Evolutionary conservation across 2,888 invertebrate species (phyloP).

Genomic region (Linnaemya tessellans): DNA sequence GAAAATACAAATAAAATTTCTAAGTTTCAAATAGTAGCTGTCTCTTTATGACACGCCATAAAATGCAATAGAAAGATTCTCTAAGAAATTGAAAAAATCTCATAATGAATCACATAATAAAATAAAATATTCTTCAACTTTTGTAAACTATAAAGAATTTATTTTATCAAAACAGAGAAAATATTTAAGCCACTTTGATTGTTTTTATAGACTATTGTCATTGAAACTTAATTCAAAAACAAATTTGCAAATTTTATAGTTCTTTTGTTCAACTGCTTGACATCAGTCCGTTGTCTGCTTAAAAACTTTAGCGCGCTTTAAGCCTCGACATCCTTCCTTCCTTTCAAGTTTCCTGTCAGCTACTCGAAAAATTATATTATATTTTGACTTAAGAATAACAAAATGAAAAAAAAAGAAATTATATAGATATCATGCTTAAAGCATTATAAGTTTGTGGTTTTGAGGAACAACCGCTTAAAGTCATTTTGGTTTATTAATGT

Average conservation of each 20-base stretch:
- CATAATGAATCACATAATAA: not conserved
- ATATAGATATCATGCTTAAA: conserved; percentile 27
- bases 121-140: not conserved
- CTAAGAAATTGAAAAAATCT: not conserved
- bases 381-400: conserved; percentile 31
- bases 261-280: conserved; percentile 3
- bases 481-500: not conserved
- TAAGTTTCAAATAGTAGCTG: too few relatives aligned
- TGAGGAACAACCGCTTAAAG: not conserved
- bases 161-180: not conserved
- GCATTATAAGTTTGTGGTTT: conserved; percentile 14
- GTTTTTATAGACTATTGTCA: conserved; percentile 4
- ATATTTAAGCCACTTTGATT: not conserved
- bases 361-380: conserved; percentile 27
- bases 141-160: not conserved
- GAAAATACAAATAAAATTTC: too few relatives aligned
- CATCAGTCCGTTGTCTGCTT: conserved; percentile 42
- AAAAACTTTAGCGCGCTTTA: conserved; percentile 52
- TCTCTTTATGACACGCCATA: too few relatives aligned
- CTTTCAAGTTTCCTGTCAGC: conserved; percentile 45
- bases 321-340: conserved; percentile 41
- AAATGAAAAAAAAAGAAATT: conserved; percentile 1
- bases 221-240: not conserved
- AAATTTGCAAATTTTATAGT: not conserved
- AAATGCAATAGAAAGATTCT: not conserved